These are phyloP conservation scores for Nebria salina DNA, from an alignment of 2,888 invertebrate genomes.

Conservation along the genomic window DNA sequence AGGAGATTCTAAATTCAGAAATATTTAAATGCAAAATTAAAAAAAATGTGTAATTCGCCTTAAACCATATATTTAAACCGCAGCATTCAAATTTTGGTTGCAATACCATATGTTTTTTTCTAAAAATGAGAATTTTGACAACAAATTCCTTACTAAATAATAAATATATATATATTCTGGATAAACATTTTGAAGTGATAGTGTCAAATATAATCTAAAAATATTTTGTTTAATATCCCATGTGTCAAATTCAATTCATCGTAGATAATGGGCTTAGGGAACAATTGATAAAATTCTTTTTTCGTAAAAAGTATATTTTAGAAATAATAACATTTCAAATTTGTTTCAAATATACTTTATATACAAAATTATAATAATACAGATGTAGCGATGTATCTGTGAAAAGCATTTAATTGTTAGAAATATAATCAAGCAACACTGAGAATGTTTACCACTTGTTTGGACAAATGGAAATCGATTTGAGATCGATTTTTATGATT, in stretches of 20 bases:
- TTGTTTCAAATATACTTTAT: constrained; percentile 28
- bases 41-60: too few species aligned
- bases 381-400: constrained; percentile 46
- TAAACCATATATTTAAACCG: too few species aligned
- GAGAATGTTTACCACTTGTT: constrained; percentile 1
- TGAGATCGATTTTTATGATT: background rate
- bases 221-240: too few species aligned
- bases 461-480: background rate
- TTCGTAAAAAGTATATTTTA: background rate
- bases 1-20: background rate
- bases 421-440: constrained; percentile 33
- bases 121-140: background rate
- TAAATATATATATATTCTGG: background rate
- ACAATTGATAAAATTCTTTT: constrained; percentile 12
- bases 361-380: background rate
- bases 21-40: background rate
- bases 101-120: background rate
- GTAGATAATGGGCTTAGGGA: background rate
- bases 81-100: too few species aligned
- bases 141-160: background rate
- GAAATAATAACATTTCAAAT: background rate
- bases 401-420: constrained; percentile 44
- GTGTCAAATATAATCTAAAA: background rate
- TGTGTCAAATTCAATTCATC: background rate
- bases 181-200: background rate